Percentiles rank a stretch among this genome's conserved stretches.
These are phyloP conservation scores for Gymnocypris eckloni DNA, from an alignment of 2,797 vertebrate species.

Conservation along the genomic window DNA sequence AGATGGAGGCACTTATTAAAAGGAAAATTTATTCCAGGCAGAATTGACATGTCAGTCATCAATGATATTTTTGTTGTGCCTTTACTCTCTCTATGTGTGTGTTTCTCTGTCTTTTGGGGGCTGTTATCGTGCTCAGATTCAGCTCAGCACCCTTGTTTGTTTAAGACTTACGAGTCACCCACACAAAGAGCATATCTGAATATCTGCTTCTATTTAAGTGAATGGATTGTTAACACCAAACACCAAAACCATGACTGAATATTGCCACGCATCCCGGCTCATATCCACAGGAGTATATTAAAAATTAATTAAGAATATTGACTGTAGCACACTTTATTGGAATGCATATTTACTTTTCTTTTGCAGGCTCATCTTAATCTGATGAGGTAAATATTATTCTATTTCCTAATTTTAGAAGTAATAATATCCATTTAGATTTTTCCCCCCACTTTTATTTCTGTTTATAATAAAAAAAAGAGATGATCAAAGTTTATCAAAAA, in stretches of 20 bases:
- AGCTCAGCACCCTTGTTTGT: conserved; percentile 91
- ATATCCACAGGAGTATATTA: conserved; percentile 74
- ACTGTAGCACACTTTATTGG: conserved; percentile 75
- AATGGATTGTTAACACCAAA: conserved; percentile 84
- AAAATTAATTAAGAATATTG: conserved; percentile 72
- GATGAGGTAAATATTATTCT: conserved; percentile 48
- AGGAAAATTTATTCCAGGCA: conserved; percentile 83
- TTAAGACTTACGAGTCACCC: conserved; percentile 91
- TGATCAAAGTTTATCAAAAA: background rate
- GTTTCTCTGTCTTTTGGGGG: conserved; percentile 77
- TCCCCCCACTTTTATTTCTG: background rate
- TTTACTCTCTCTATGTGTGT: conserved; percentile 47
- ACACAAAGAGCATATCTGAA: conserved; percentile 84
- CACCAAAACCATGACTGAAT: conserved; percentile 78
- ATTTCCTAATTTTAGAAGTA: background rate
- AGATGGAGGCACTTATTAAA: conserved; percentile 81
- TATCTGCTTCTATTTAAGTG: conserved; percentile 83
- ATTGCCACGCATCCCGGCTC: conserved; percentile 77
- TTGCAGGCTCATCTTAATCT: conserved; percentile 72
- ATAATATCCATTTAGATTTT: background rate
- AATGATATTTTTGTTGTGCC: conserved; percentile 75
- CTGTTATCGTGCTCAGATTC: conserved; percentile 92
- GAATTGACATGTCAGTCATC: conserved; percentile 82
- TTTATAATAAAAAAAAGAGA: background rate
- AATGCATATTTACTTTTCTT: conserved; percentile 71